Evolutionary conservation across 2,797 vertebrate species (phyloP), one percentile per base, ranked within the genome.

Genomic region (Masticophis lateralis): DNA sequence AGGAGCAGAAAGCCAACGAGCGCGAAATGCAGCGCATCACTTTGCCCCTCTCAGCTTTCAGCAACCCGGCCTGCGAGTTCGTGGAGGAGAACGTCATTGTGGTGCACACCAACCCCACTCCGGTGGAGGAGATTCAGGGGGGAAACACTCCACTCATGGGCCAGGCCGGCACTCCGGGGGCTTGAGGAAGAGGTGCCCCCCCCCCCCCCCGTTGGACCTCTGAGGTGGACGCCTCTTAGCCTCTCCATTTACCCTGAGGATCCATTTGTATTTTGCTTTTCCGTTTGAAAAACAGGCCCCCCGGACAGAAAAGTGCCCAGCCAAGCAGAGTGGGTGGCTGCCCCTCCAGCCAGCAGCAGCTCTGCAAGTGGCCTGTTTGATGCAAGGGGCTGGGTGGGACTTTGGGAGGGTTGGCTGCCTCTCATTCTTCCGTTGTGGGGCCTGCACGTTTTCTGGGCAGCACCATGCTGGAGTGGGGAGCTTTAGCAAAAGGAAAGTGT

Each of bases 11-110:
- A 2, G 98, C 96, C 28, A 98, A 98, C 0, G 99, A 99, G 97
- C 98, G 98, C 0, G 98, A 99, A 97, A 98, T 99, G 98, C 99
- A 99, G 97, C 98, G 98, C 93, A 98, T 99, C 97, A 99, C 98
- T 0, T 97, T 99, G 93, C 99, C 99, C 0, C 97, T 99, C 89
- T 99, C 99, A 0, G 99, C 99, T 0, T 99, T 99, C 96, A 98
- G 97, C 95, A 99, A 99, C 95, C 98, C 98, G 27, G 97, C 98
- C 87, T 99, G 99, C 0, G 99, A 99, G 98, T 97, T 99, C 1
- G 95, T 99, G 37, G 99, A 99, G 0, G 99, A 99, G 97, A 99
- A 98, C 97, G 98, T 98, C 28, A 95, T 99, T 0, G 98, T 98
- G 5, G 98, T 99, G 92, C 97, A 97, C 53, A 97, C 96, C 25